Evolutionary conservation across 2,797 vertebrate genomes (phyloP), one percentile per base, ranked within the genome.

Genomic region (Pseudochirops cupreus): DNA sequence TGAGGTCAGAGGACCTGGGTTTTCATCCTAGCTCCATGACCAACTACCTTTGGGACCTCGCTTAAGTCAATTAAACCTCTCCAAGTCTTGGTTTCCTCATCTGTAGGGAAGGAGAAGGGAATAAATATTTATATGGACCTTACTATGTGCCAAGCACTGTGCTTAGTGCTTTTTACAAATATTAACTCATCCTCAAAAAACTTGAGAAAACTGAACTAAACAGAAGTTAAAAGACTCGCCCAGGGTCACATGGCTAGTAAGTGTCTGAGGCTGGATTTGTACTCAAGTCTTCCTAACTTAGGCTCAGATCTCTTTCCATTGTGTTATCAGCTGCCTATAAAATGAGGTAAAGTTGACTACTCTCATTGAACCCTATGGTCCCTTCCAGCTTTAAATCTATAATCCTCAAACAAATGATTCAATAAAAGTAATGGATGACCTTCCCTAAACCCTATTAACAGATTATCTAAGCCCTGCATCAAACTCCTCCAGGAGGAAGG

Each of bases 201-300:
- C n/a, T 11, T 28, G 56, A 91, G 58, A 55, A 91, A 95, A 87
- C 54, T 57, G 56, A 92, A 11, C 59, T 33, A 53, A 33, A 93
- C 90, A 95, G 52, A 95, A 16, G 39, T 5, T 67, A 90, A 93
- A 14, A 59, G 11, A 18, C 2, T 39, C n/a, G 62, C 6, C n/a
- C 62, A 74, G 62, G 39, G 33, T 93, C 55, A 91, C 31, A 50
- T 57, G 95, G 28, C 56, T 90, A 21, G 52, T 46, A 57, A 10
- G 31, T 90, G 55, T 1, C 24, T 95, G 55, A 97, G 94, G 18
- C 39, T n/a, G 55, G 59, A 56, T 55, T 62, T 39, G 59, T 93
- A 91, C 12, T 14, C 56, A 93, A n/a, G 67, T 31, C 10, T 28
- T 26, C 54, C 91, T 82, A 56, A 74, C 7, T 46, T 33, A 0